Evolutionary conservation across 2,113 vertebrate genomes (phyloP).

Genomic region (Ptychochromis oligacanthus): DNA sequence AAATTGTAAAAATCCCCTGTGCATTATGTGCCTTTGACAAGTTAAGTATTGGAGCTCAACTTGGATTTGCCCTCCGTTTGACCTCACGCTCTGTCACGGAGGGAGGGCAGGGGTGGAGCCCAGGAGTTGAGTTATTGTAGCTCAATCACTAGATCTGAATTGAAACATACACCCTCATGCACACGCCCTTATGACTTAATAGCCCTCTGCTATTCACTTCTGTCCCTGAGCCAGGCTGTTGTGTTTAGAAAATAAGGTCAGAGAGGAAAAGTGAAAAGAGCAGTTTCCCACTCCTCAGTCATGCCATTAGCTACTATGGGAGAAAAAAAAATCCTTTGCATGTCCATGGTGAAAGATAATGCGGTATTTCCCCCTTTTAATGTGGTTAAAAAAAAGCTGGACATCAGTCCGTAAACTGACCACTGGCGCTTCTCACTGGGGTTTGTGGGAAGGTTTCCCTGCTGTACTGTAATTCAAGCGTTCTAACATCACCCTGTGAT

Average conservation of each 20-base stretch:
- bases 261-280: constrained; percentile 47
- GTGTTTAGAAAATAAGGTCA: constrained; percentile 58
- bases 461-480: neutral
- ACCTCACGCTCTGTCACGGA: constrained; percentile 58
- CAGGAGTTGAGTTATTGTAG: constrained; percentile 47
- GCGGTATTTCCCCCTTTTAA: constrained; percentile 60
- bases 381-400: constrained; percentile 36
- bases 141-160: constrained; percentile 36
- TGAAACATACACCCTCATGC: constrained; percentile 37
- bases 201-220: constrained; percentile 50
- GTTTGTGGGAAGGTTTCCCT: constrained; percentile 24
- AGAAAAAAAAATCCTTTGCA: constrained; percentile 35
- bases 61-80: constrained; percentile 56
- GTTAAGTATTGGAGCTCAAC: constrained; percentile 40
- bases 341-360: constrained; percentile 50
- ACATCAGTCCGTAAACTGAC: neutral
- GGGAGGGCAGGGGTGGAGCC: constrained; percentile 48
- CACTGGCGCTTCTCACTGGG: neutral
- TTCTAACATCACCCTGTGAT: constrained; percentile 25
- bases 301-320: constrained; percentile 35
- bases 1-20: neutral
- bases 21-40: constrained; percentile 12
- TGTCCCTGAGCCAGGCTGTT: constrained; percentile 34
- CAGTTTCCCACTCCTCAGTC: constrained; percentile 27
- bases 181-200: constrained; percentile 60